Conservation (phyloP, 35 echinoderm and acorn worm genomes). For the Ophioderma brevispina region DNA sequence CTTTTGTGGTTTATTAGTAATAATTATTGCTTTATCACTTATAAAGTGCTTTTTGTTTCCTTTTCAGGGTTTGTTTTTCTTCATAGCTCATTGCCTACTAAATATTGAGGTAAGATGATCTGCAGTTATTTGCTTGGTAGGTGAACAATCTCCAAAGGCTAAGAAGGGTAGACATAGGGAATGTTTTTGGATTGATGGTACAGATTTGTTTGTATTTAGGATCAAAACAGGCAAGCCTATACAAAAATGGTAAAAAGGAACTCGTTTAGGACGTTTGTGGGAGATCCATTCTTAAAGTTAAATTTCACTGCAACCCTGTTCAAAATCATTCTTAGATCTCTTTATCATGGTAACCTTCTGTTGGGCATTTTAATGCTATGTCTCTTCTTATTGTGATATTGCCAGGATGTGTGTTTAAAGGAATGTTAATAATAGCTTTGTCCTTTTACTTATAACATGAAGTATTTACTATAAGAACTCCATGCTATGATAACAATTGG, state of each 20-base stretch:
- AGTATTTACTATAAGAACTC: not conserved
- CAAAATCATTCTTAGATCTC: not conserved
- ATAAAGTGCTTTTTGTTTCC: not conserved
- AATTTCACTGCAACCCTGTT: not conserved
- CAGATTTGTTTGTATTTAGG: not conserved
- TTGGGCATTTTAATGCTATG: not conserved
- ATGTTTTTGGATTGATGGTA: not conserved
- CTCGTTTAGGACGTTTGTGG: not conserved
- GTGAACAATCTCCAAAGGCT: not conserved
- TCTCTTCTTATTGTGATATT: not conserved
- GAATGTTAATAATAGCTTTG: not conserved
- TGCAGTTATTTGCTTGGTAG: not conserved
- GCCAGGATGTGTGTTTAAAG: too few relatives aligned
- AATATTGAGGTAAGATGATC: slow-evolving; percentile 77
- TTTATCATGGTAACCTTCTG: not conserved
- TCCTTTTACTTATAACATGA: not conserved
- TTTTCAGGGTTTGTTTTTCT: slow-evolving; percentile 79
- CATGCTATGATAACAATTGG: not conserved
- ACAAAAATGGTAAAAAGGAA: not conserved
- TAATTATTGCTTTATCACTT: too few relatives aligned
- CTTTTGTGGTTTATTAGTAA: not conserved
- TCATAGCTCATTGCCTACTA: slow-evolving; percentile 77
- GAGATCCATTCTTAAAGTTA: not conserved
- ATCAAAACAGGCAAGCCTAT: too few relatives aligned
- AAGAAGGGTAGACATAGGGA: not conserved